Evolutionary conservation across 2,797 vertebrate genomes (phyloP), one percentile per base, ranked within the genome.

Genomic region (Acestrorhynchus altus): DNA sequence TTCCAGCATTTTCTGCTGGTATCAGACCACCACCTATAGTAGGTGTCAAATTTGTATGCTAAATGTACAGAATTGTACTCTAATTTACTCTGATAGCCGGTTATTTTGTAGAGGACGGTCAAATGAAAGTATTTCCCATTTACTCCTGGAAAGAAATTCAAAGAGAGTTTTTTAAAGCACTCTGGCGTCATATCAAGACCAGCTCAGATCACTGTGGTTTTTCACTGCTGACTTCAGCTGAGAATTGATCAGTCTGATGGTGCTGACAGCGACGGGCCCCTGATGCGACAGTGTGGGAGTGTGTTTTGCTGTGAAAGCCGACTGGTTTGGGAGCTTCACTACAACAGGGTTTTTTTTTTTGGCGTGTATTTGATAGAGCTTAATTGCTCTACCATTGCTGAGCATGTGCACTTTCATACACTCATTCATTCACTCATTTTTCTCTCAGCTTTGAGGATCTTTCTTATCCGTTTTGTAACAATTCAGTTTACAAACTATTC

Each of bases 301-400:
- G 75, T 20, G 76, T 52, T 80, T 75, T 80, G 77, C 56, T 78
- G 71, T 84, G 83, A 76, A 47, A 60, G 24, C 35, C 9, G 40
- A 66, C 46, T 84, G 73, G 51, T 72, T 72, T 76, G 44, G 59
- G 67, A 80, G 49, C 46, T 68, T 76, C 54, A 49, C 26, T 70
- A 47, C 26, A 52, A 26, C 16, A 35, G 72, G 6, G 54, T 72
- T 35, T 59, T 2, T 59, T 2, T 11, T 68, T 15, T n/a, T 46
- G 46, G 26, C 6, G 13, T 72, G 39, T 26, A 40, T n/a, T 44
- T 56, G 52, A 40, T 12, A 8, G 66, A 70, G 47, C 24, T 4
- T 40, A 70, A 60, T 63, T 80, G 57, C 78, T 80, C 49, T 65
- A 52, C 69, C 46, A 26, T 68, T 57, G 15, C 46, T 54, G 22